These are phyloP conservation scores for Xanthia togata DNA, from an alignment of 2,888 invertebrate genomes.

Conservation along the genomic window DNA sequence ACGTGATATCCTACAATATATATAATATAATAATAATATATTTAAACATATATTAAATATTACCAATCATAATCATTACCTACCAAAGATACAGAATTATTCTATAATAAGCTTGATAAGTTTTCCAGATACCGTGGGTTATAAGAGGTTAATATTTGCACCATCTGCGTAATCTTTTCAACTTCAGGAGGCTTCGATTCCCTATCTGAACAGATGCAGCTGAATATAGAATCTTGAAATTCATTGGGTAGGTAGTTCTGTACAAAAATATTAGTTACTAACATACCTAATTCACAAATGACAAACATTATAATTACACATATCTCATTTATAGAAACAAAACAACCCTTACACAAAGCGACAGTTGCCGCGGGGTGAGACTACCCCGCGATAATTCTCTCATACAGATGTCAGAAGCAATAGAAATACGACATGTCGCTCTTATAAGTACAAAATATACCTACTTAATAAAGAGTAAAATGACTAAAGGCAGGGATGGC, in stretches of 20 bases:
- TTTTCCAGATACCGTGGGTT: neutral
- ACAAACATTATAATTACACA: constrained; percentile 54
- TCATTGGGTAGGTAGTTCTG: neutral
- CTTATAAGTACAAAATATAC: neutral
- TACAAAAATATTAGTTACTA: too few relatives aligned
- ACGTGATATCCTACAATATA: too few relatives aligned
- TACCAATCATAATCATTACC: too few relatives aligned
- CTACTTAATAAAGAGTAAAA: too few relatives aligned
- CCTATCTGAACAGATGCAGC: neutral
- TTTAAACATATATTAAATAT: too few relatives aligned
- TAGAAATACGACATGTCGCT: neutral
- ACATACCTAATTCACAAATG: constrained; percentile 42
- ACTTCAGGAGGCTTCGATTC: neutral
- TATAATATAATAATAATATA: too few relatives aligned
- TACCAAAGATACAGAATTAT: too few relatives aligned
- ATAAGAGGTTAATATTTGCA: neutral
- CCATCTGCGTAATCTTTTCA: too few relatives aligned
- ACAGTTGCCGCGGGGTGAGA: constrained; percentile 53
- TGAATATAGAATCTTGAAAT: neutral
- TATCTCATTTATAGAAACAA: constrained; percentile 59
- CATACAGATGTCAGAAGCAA: constrained; percentile 15
- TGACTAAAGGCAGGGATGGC: too few relatives aligned
- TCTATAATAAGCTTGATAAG: neutral
- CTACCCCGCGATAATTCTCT: constrained; percentile 53
- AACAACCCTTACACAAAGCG: constrained; percentile 57